Percentiles rank a stretch among this genome's conserved stretches.
Conservation (phyloP, 2,797 vertebrate species). For the Catharus ustulatus region DNA sequence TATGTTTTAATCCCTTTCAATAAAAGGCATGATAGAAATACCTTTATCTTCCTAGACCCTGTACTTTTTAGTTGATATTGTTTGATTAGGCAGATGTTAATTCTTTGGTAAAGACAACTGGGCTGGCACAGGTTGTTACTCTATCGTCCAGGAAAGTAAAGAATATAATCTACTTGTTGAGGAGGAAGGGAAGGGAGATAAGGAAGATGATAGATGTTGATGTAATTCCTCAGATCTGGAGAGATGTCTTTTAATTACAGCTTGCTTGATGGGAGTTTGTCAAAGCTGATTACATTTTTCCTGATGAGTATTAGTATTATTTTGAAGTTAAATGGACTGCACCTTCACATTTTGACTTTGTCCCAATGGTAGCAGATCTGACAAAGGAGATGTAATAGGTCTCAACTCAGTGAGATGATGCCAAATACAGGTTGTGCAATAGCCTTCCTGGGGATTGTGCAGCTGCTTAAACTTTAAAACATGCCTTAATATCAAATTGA, state of each 20-base stretch:
- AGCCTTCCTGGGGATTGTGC: neutral
- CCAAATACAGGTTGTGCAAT: neutral
- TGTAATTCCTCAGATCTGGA: neutral
- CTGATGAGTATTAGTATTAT: neutral
- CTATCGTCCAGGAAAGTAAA: neutral
- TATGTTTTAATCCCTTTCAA: neutral
- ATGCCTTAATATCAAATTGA: neutral
- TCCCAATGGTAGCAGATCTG: neutral
- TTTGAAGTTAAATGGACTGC: neutral
- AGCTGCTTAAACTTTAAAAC: neutral
- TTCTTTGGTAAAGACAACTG: neutral
- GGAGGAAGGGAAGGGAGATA: neutral
- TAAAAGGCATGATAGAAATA: neutral
- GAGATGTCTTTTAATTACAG: conserved; percentile 26
- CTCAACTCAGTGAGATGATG: neutral
- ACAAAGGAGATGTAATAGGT: neutral
- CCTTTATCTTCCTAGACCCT: neutral
- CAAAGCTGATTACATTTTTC: neutral
- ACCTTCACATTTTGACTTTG: neutral
- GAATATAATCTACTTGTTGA: neutral
- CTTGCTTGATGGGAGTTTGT: conserved; percentile 1
- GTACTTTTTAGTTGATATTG: neutral
- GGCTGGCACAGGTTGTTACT: neutral
- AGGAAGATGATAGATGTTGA: neutral
- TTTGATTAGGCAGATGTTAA: conserved; percentile 14